Evolutionary conservation across 2,113 vertebrate genomes (phyloP).

Genomic region (Xyliphius kryptos): DNA sequence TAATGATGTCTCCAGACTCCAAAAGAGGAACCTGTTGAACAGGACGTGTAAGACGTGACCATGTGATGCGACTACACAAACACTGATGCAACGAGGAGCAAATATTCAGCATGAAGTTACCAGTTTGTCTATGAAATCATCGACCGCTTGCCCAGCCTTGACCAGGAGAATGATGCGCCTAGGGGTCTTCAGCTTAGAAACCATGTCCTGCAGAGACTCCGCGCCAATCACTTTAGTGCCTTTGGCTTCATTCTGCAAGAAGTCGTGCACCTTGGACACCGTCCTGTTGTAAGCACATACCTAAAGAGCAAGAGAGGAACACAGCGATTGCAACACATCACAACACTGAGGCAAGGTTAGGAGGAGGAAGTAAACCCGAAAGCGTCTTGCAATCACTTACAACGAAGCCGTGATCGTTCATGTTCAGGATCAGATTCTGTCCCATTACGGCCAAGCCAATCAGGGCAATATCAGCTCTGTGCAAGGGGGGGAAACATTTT

Average conservation of each 20-base stretch:
- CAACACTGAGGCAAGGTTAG: too few relatives aligned
- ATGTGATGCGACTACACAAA: too few relatives aligned
- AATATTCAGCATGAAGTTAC: too few relatives aligned
- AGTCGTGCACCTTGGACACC: conserved; percentile 91
- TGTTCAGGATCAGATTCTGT: conserved; percentile 93
- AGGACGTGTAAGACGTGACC: too few relatives aligned
- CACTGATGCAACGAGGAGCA: too few relatives aligned
- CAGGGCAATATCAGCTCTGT: conserved; percentile 92
- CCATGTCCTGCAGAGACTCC: conserved; percentile 90
- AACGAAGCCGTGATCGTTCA: conserved; percentile 97
- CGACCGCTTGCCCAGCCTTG: conserved; percentile 91
- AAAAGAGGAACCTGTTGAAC: conserved; percentile 84
- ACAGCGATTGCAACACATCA: too few relatives aligned
- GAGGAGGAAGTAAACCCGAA: too few relatives aligned
- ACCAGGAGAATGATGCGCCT: conserved; percentile 84
- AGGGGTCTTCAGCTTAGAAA: conserved; percentile 86
- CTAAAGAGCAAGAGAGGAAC: too few relatives aligned
- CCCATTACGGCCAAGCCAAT: conserved; percentile 98
- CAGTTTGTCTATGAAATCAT: conserved; percentile 93
- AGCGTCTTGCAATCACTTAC: too few relatives aligned
- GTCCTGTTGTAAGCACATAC: conserved; percentile 95
- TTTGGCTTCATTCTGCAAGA: conserved; percentile 88
- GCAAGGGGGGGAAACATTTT: too few relatives aligned
- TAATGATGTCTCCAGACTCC: conserved; percentile 84
- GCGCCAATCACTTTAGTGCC: conserved; percentile 91